Evolutionary conservation across 2,113 vertebrate species (phyloP), one percentile per base, ranked within the genome.

Genomic region (Fregata magnificens): DNA sequence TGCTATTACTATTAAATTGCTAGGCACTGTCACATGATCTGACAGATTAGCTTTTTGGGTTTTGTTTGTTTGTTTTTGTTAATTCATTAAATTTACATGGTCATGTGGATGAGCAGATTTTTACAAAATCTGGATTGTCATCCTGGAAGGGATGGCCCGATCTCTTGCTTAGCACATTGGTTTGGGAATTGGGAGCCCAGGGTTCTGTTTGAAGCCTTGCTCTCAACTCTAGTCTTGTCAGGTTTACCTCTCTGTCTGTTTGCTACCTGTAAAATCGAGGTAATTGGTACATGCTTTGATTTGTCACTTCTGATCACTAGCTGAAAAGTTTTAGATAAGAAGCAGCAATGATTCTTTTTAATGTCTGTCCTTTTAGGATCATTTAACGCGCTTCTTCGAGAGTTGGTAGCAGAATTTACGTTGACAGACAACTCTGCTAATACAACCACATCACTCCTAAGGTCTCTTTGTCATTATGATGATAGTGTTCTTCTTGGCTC

Each of bases 401-500:
- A 99, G 91, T 97, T 99, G 93, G 99, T 99, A 82, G 99, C 99
- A 26, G 99, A 99, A 98, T 99, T 99, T 98, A 99, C 99, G 40
- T 97, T 99, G 97, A 99, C 99, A 4, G 99, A 99, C 96, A 99
- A 99, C 97, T 99, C 99, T 3, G 99, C 99, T 92, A 99, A 99
- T 97, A 99, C 99, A 58, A 99, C 99, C 71, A 99, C 99, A 26
- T 99, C 99, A 18, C 98, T 99, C 86, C 98, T 99, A 82, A 99
- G 99, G 61, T 99, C 99, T 10, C 99, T 99, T 59, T 99, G 99
- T 97, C 99, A 99, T 96, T 99, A 99, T 90, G 99, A 99, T 66
- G 99, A 99, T 80, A 99, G 99, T 47, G 99, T 99, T 95, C 99
- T 99, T 87, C 99, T 99, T 92, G 99, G 99, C n/a, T 99, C 99